Conservation (phyloP, 1,140 invertebrate genomes). For the Drosophila teissieri region DNA sequence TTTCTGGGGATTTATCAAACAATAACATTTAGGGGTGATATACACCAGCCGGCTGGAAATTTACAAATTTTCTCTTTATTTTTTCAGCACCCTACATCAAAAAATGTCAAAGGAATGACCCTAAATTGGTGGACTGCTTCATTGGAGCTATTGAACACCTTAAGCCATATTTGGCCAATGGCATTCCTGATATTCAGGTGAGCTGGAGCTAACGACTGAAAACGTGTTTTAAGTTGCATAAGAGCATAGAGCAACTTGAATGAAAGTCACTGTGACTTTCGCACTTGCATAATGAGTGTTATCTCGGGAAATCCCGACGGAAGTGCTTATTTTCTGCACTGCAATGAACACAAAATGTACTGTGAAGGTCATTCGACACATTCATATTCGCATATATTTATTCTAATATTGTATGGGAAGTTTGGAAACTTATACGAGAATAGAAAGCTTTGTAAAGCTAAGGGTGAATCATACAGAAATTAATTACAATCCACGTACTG, state of each 20-base stretch:
- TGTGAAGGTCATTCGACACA: not conserved
- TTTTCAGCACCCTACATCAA: conserved; percentile 89
- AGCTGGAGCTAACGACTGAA: conserved; percentile 16
- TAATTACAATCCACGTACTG: too few species aligned
- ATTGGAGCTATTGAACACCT: conserved; percentile 88
- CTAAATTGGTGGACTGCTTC: conserved; percentile 87
- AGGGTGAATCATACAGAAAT: too few species aligned
- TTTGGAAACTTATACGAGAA: too few species aligned
- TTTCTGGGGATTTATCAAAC: too few species aligned
- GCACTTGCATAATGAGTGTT: conserved; percentile 48
- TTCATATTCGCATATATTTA: too few species aligned
- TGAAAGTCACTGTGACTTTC: conserved; percentile 54
- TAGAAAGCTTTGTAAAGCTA: too few species aligned
- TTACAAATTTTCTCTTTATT: not conserved
- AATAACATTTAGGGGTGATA: too few species aligned
- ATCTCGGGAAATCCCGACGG: conserved; percentile 28
- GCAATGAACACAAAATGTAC: not conserved
- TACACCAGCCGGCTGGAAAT: too few species aligned
- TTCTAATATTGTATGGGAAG: too few species aligned
- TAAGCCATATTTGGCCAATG: conserved; percentile 87
- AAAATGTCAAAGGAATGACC: conserved; percentile 88
- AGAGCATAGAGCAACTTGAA: conserved; percentile 47
- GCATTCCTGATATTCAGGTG: conserved; percentile 88
- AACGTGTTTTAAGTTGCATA: conserved; percentile 67
- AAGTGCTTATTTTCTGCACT: conserved; percentile 14